Conservation (phyloP, 2,888 invertebrate species). For the Acanthacorydalis orientalis region DNA sequence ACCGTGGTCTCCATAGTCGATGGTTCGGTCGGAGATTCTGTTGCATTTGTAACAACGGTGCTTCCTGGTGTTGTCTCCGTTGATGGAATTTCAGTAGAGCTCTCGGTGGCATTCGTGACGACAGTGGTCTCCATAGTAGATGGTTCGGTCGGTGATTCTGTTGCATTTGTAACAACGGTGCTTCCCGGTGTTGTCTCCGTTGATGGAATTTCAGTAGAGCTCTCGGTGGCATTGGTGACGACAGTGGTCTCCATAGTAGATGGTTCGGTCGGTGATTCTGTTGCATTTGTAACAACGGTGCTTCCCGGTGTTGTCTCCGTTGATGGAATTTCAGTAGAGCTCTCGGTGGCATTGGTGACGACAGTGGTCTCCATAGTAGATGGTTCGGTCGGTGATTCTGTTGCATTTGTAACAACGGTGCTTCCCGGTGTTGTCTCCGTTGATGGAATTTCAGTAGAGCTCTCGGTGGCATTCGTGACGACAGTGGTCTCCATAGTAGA, state of each 20-base stretch:
- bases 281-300: not conserved
- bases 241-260: not conserved
- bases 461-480: too few relatives aligned
- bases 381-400: not conserved
- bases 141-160: not conserved
- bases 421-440: not conserved
- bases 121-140: not conserved
- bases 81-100: too few relatives aligned
- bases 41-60: not conserved
- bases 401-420: not conserved
- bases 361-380: not conserved
- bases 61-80: not conserved
- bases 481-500: too few relatives aligned
- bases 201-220: too few relatives aligned
- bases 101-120: too few relatives aligned
- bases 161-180: not conserved
- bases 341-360: not conserved
- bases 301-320: not conserved
- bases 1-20: not conserved
- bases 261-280: not conserved
- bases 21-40: not conserved
- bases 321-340: not conserved
- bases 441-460: too few relatives aligned
- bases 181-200: not conserved
- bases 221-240: not conserved